These are phyloP conservation scores for Mobula birostris DNA, from an alignment of 2,113 vertebrate genomes.

Conservation along the genomic window DNA sequence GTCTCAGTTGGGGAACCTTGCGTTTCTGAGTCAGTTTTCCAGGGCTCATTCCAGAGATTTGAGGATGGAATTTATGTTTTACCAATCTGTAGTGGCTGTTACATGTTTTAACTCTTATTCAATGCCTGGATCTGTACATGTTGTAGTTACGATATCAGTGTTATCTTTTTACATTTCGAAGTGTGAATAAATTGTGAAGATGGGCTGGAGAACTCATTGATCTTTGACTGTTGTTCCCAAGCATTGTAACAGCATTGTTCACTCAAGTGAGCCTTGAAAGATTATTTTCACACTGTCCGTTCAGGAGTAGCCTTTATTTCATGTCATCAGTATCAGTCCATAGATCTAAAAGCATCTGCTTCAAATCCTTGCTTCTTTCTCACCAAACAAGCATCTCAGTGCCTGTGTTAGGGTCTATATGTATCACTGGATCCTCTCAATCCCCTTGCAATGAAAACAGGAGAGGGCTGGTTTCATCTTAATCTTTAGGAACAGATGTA, in stretches of 20 bases:
- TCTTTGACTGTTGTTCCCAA: neutral
- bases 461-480: neutral
- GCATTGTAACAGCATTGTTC: conserved; percentile 1
- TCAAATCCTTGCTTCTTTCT: conserved; percentile 35
- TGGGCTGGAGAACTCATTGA: neutral
- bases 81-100: too few relatives aligned
- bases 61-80: neutral
- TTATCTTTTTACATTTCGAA: neutral
- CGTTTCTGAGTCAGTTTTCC: neutral
- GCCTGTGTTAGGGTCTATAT: neutral
- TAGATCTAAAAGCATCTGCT: conserved; percentile 26
- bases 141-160: neutral
- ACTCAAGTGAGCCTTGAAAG: conserved; percentile 8
- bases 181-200: neutral
- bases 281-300: conserved; percentile 26
- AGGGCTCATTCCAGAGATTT: neutral
- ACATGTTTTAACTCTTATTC: neutral
- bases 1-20: neutral
- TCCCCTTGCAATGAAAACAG: conserved; percentile 23
- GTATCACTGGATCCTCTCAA: conserved; percentile 19
- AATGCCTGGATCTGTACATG: neutral
- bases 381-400: neutral
- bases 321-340: conserved; percentile 26
- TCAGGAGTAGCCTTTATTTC: conserved; percentile 32
- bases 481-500: conserved; percentile 35